Evolutionary conservation across 2,113 vertebrate species (phyloP).

Genomic region (Forbesichthys agassizii): DNA sequence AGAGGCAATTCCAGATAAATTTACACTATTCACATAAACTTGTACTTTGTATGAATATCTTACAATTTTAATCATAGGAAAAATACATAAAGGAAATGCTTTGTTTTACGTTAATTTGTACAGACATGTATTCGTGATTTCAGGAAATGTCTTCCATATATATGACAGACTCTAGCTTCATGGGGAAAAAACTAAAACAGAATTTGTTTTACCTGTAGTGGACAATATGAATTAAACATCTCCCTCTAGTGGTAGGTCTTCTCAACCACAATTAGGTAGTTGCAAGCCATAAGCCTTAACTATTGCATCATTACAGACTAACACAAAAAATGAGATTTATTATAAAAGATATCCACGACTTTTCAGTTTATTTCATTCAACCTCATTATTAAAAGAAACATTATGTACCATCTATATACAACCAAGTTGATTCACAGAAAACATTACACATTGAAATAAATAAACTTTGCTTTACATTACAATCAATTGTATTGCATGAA

Average conservation of each 20-base stretch:
- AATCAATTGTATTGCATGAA: constrained; percentile 34
- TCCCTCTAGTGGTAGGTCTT: constrained; percentile 42
- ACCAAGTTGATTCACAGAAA: constrained; percentile 26
- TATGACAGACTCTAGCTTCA: no score
- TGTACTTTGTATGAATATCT: no score
- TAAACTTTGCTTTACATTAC: constrained; percentile 35
- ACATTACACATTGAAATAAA: constrained; percentile 38
- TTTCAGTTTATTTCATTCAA: constrained; percentile 5
- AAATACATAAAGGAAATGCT: no score
- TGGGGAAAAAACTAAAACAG: no score
- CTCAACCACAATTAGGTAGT: constrained; percentile 30
- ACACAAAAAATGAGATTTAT: background rate
- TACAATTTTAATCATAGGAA: no score
- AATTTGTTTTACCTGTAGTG: no score
- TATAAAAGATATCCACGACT: background rate
- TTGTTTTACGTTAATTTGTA: no score
- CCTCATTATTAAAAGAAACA: constrained; percentile 33
- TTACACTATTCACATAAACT: background rate
- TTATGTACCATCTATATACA: constrained; percentile 16
- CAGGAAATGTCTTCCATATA: no score
- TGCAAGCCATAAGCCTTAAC: constrained; percentile 12
- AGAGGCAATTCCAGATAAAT: background rate
- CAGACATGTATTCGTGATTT: no score
- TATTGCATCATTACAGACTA: constrained; percentile 20
- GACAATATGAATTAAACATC: constrained; percentile 16